These are phyloP conservation scores for Setophaga kirtlandii DNA, from an alignment of 2,113 vertebrate species.

Conservation along the genomic window DNA sequence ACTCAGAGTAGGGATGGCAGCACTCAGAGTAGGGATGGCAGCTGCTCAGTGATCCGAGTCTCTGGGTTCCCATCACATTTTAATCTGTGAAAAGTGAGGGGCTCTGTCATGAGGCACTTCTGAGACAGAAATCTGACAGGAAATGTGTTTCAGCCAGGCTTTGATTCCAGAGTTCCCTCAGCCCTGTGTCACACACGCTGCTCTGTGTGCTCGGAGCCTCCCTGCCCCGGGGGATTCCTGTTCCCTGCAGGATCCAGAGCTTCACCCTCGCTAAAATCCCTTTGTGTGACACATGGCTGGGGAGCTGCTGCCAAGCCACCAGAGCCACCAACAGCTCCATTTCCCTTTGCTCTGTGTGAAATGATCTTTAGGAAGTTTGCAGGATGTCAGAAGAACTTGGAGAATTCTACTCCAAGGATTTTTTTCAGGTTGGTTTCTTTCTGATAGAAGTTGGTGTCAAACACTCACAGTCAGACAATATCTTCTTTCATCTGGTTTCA, in stretches of 20 bases:
- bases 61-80: not conserved
- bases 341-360: not conserved
- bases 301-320: not conserved
- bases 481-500: not conserved
- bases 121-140: not conserved
- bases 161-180: not conserved
- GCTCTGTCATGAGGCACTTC: not conserved
- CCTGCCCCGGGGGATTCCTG: not conserved
- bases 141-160: not conserved
- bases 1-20: too few species aligned
- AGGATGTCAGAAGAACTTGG: not conserved
- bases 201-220: fast-evolving
- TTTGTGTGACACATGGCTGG: fast-evolving
- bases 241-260: not conserved
- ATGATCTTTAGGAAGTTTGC: not conserved
- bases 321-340: fast-evolving
- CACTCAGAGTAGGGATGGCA: not conserved
- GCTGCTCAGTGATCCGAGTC: not conserved
- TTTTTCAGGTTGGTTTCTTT: not conserved
- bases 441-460: not conserved
- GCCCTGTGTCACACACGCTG: fast-evolving
- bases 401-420: not conserved
- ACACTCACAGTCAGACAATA: not conserved
- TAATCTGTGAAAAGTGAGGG: not conserved
- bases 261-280: fast-evolving